Evolutionary conservation across 1,140 invertebrate species (phyloP), one percentile per base, ranked within the genome.

Genomic region (Drosophila bifasciata): DNA sequence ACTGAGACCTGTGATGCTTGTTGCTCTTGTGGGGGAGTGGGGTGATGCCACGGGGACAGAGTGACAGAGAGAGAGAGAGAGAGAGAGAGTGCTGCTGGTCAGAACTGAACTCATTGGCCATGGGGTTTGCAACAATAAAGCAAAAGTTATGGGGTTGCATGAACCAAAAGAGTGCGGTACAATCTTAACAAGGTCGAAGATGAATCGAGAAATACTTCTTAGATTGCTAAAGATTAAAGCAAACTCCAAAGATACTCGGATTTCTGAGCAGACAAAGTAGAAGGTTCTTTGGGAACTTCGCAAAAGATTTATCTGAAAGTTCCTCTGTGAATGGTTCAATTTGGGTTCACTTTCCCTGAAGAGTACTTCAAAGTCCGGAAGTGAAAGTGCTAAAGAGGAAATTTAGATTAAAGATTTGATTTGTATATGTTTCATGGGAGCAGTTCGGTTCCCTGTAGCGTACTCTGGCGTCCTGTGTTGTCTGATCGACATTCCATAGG

Each of bases 401-500:
- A 13, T 25, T 7, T 7, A 36, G 3, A 11, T 3, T 36, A 11
- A 13, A 36, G 11, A 11, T n/a, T n/a, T 32, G 9, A 3, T 3
- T 32, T 32, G 3, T 3, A 11, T 32, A 13, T 13, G 11, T 36
- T 5, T 1, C 3, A 36, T 36, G 32, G 32, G 3, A 13, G 11
- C 13, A 36, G 32, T 13, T 4, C 44, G 6, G 9, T 11, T 19
- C 11, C 3, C 11, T 32, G 45, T 55, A 85, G 80, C 44, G 68
- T 59, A 70, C 55, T 53, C 13, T 3, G 11, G 28, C 28, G 68
- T 23, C 58, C 67, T 19, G 17, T 36, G 52, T 50, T 32, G 68
- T 61, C 59, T 49, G 62, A 46, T 69, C 61, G 46, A 69, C 83
- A 88, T 83, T 88, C 83, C 83, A 88, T 88, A 83, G 83, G 53